Conservation (phyloP, 1,140 invertebrate genomes). For the Cydia fagiglandana region DNA sequence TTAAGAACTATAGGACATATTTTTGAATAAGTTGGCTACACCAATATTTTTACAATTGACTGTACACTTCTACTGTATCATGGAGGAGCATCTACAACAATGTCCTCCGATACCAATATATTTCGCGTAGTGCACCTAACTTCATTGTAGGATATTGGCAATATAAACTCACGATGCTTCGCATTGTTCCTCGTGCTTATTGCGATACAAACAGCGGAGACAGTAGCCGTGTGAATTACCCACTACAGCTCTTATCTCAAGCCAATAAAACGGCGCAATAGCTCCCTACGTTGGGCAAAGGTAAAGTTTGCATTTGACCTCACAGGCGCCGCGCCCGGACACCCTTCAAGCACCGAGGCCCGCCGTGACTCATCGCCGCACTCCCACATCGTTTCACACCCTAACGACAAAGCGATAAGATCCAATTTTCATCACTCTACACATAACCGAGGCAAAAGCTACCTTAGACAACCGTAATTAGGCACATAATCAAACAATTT, state of each 20-base stretch:
- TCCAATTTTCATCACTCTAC: constrained; percentile 44
- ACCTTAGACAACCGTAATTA: constrained; percentile 60
- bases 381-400: constrained; percentile 43
- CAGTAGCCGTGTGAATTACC: constrained; percentile 38
- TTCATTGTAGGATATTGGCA: neutral
- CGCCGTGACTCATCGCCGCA: constrained; percentile 23
- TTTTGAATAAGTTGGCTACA: too few species aligned
- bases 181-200: constrained; percentile 1
- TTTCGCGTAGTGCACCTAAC: neutral
- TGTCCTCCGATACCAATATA: too few species aligned
- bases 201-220: neutral
- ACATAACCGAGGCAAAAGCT: constrained; percentile 48
- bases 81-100: too few species aligned
- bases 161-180: neutral
- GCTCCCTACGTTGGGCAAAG: constrained; percentile 44
- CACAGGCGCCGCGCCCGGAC: constrained; percentile 38
- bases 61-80: too few species aligned
- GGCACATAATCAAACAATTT: constrained; percentile 61
- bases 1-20: too few species aligned
- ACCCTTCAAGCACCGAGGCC: constrained; percentile 15
- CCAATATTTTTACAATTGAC: too few species aligned
- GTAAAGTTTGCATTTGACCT: constrained; percentile 60
- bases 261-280: constrained; percentile 51
- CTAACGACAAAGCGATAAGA: constrained; percentile 44
- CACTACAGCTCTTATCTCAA: constrained; percentile 44